phyloP scores from a whole-genome alignment of 2,797 vertebrate genomes.

The Chanos chanos region DNA sequence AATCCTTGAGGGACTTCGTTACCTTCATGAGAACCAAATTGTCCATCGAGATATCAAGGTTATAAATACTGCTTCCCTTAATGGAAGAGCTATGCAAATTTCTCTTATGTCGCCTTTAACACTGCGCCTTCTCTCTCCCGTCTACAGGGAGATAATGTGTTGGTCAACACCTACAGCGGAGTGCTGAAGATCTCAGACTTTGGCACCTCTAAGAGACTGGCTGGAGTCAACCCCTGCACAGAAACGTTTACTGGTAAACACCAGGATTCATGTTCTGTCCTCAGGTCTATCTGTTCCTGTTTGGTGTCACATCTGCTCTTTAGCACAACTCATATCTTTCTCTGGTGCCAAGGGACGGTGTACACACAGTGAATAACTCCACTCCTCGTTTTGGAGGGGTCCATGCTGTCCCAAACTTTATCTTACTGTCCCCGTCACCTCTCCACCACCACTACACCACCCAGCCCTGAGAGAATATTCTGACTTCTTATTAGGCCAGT shows the following conservation, averaged over 20 bases:
- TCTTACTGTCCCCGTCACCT: no score
- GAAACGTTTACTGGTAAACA: constrained; percentile 95
- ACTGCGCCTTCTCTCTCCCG: not conserved
- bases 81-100: not conserved
- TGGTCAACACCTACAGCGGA: constrained; percentile 99
- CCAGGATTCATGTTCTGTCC: not conserved
- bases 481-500: no score
- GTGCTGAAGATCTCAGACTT: constrained; percentile 99
- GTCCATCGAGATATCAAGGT: constrained; percentile 99
- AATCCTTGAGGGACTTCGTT: constrained; percentile 96
- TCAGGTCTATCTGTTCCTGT: not conserved
- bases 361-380: not conserved
- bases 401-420: no score
- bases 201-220: constrained; percentile 94
- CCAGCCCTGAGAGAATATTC: no score
- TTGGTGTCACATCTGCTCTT: not conserved
- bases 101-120: not conserved
- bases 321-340: not conserved
- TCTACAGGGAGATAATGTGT: constrained; percentile 91
- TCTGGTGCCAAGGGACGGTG: not conserved
- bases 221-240: constrained; percentile 96
- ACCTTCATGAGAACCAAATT: constrained; percentile 98
- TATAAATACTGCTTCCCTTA: not conserved
- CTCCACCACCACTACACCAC: no score
- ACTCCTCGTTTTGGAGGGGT: not conserved